These are phyloP conservation scores for Numida meleagris DNA, from an alignment of 2,113 vertebrate genomes.

Conservation along the genomic window DNA sequence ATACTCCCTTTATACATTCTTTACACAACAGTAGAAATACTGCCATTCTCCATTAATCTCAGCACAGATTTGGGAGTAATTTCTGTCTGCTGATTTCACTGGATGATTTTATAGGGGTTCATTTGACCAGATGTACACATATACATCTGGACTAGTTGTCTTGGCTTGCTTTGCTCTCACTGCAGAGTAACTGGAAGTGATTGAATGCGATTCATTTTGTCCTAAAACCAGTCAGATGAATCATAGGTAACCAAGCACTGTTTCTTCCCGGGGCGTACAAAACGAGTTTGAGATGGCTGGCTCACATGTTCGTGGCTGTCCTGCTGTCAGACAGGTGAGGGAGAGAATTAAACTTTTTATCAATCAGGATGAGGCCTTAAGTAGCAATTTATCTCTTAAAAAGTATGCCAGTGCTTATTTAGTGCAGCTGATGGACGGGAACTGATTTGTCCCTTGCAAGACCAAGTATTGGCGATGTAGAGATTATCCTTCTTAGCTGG, in stretches of 20 bases:
- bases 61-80: neutral
- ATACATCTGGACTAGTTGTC: neutral
- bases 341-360: neutral
- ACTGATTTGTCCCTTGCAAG: neutral
- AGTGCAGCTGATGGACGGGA: neutral
- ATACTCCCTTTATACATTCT: neutral
- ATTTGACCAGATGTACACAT: neutral
- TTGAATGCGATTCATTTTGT: neutral
- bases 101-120: neutral
- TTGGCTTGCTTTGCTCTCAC: neutral
- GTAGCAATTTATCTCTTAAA: neutral
- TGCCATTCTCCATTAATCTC: neutral
- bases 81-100: constrained; percentile 4
- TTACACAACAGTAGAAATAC: neutral
- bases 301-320: neutral
- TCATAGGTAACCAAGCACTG: neutral
- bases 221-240: neutral
- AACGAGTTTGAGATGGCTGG: neutral
- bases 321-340: neutral
- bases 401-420: neutral
- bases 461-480: neutral
- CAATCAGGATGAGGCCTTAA: neutral
- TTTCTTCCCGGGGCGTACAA: neutral
- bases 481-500: neutral
- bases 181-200: neutral